Conservation (phyloP, 2,888 invertebrate genomes). For the Plutella xylostella region DNA sequence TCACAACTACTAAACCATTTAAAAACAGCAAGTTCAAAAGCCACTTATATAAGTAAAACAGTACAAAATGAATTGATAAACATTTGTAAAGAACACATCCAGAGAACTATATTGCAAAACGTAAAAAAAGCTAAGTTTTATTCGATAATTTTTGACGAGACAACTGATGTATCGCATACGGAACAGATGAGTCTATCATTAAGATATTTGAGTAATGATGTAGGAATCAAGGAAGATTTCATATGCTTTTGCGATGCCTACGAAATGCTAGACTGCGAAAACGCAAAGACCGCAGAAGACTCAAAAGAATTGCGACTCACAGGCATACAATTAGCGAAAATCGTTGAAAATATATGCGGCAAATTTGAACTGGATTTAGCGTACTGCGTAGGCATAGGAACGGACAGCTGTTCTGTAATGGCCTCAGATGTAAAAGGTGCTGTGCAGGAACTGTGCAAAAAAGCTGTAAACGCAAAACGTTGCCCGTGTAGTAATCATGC, state of each 20-base stretch:
- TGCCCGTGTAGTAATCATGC: conserved; percentile 25
- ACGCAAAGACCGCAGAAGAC: conserved; percentile 8
- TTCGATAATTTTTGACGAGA: conserved; percentile 26
- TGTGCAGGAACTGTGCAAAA: conserved; percentile 15
- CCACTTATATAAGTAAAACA: conserved; percentile 15
- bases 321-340: conserved; percentile 20
- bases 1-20: conserved; percentile 13
- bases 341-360: conserved; percentile 19
- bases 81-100: conserved; percentile 14
- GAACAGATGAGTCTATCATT: conserved; percentile 22
- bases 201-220: conserved; percentile 18
- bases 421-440: conserved; percentile 24
- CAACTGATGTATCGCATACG: conserved; percentile 20
- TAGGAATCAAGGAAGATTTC: conserved; percentile 16
- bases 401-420: conserved; percentile 27
- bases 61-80: conserved; percentile 13
- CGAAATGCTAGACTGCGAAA: conserved; percentile 10
- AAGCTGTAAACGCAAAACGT: conserved; percentile 19
- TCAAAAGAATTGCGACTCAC: conserved; percentile 19
- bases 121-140: conserved; percentile 15
- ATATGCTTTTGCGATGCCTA: conserved; percentile 11
- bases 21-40: conserved; percentile 12
- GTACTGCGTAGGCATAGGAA: conserved; percentile 20
- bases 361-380: conserved; percentile 21
- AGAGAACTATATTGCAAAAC: conserved; percentile 14